phyloP scores from a whole-genome alignment of 2,797 vertebrate genomes.

The Muscicapa striata region DNA sequence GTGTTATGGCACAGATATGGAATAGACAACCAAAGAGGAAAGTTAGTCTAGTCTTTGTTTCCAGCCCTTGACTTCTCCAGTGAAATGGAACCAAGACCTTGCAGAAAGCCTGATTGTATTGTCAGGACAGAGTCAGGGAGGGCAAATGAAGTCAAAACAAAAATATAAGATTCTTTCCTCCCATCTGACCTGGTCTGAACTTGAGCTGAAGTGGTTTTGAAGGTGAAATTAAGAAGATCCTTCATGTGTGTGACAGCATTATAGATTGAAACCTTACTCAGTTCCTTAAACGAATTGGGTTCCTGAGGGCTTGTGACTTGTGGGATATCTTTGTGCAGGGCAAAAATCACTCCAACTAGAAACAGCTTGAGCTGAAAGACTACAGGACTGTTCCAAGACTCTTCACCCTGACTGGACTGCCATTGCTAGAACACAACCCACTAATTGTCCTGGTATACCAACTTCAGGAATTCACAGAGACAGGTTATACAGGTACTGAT shows the following conservation, averaged over 20 bases:
- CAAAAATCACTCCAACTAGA: neutral
- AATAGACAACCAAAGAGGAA: neutral
- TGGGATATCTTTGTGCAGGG: neutral
- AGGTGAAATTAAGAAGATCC: constrained; percentile 43
- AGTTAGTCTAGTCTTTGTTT: neutral
- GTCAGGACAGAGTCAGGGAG: neutral
- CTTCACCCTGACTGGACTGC: neutral
- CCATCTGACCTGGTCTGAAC: neutral
- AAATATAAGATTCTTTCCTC: neutral
- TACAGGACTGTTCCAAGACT: neutral
- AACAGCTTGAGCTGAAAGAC: neutral
- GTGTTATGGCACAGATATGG: neutral
- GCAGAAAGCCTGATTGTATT: neutral
- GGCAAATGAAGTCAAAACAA: constrained; percentile 1
- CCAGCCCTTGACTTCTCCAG: neutral
- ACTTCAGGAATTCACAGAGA: neutral
- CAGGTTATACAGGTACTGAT: neutral
- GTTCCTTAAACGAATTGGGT: neutral
- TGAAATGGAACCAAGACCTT: neutral
- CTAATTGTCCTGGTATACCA: neutral
- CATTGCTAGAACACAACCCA: neutral
- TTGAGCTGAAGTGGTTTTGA: constrained; percentile 5
- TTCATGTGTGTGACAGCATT: constrained; percentile 44
- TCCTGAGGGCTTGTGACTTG: neutral
- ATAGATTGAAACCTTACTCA: neutral